These are phyloP conservation scores for Radopholus similis DNA, from an alignment of 1,140 invertebrate species.

Conservation along the genomic window DNA sequence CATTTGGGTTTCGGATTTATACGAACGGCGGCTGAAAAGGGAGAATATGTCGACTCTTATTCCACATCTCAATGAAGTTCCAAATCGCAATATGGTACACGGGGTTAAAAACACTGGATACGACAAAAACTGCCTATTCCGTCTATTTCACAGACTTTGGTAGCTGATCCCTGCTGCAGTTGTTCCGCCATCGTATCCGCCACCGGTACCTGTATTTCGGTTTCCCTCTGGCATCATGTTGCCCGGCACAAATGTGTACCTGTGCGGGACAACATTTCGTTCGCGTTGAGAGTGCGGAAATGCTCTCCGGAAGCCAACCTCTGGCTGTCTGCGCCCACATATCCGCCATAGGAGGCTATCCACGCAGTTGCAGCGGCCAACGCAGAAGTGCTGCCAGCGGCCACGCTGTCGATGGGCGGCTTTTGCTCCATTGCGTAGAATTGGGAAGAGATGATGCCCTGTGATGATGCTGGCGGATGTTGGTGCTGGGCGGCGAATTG, in stretches of 20 bases:
- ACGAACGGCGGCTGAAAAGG: too few relatives aligned
- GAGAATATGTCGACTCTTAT: too few relatives aligned
- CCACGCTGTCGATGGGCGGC: background rate
- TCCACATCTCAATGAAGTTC: too few relatives aligned
- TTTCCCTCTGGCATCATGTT: background rate
- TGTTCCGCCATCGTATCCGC: background rate
- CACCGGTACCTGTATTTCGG: background rate
- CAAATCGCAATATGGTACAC: too few relatives aligned
- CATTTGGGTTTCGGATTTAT: too few relatives aligned
- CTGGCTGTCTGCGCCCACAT: background rate
- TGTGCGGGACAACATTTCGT: background rate
- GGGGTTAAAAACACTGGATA: too few relatives aligned
- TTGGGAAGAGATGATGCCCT: too few relatives aligned
- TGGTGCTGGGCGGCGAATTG: background rate
- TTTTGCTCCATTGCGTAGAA: background rate
- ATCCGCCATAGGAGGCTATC: background rate
- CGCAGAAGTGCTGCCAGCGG: background rate
- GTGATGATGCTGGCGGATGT: background rate
- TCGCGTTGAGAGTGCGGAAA: too few relatives aligned
- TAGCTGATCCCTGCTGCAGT: background rate
- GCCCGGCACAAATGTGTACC: background rate
- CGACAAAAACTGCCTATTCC: too few relatives aligned
- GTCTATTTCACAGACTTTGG: background rate
- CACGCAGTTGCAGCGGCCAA: conserved; percentile 1
- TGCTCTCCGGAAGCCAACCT: background rate